phyloP scores from a whole-genome alignment of 2,888 invertebrate species.

The Julus scandinavius region DNA sequence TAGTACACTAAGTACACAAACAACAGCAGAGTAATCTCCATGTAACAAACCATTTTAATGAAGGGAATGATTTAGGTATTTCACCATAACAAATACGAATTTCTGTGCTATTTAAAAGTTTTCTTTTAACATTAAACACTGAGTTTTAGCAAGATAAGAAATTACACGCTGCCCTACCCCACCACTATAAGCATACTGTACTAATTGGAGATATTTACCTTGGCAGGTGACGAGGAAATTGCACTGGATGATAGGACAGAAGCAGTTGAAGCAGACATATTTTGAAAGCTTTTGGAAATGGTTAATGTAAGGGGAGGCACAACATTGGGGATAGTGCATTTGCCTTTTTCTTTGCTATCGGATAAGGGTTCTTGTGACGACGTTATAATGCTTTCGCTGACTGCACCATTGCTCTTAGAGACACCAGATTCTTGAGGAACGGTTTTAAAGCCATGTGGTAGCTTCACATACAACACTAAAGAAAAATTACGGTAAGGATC shows the following conservation, averaged over 20 bases:
- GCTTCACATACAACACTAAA: conserved; percentile 56
- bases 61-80: no score
- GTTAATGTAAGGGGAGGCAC: conserved; percentile 50
- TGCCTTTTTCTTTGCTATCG: not conserved
- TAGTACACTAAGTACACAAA: no score
- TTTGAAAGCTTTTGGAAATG: conserved; percentile 52
- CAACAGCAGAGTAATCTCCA: no score
- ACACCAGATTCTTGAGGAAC: not conserved
- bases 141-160: no score
- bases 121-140: no score
- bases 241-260: conserved; percentile 42
- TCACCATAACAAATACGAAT: no score
- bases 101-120: no score
- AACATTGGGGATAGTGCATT: conserved; percentile 23
- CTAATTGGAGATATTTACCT: conserved; percentile 30
- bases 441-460: conserved; percentile 55
- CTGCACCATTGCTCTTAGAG: conserved; percentile 44
- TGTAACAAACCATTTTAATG: no score
- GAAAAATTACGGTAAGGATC: not conserved
- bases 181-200: no score
- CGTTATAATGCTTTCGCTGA: conserved; percentile 52
- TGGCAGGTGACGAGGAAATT: conserved; percentile 48
- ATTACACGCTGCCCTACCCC: no score
- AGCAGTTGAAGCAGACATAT: not conserved
- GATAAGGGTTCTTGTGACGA: conserved; percentile 51